A percentile compares a stretch with the other conserved stretches of the same genome.
Conservation (phyloP, 2,797 vertebrate genomes). For the Chelmon rostratus region DNA sequence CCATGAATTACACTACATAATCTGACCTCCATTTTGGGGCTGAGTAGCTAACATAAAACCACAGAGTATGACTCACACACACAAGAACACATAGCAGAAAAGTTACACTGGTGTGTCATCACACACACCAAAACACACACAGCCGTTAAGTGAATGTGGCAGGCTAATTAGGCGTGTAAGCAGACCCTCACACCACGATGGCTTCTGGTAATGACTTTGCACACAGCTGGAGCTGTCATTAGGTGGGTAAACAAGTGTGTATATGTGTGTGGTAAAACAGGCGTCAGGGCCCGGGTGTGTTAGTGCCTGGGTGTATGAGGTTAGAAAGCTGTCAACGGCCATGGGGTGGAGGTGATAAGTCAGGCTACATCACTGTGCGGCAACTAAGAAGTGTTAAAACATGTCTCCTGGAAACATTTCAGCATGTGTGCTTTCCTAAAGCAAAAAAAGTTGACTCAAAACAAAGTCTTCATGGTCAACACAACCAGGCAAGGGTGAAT, state of each 20-base stretch:
- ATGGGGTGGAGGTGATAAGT: not conserved
- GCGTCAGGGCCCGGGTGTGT: not conserved
- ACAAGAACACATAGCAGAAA: not conserved
- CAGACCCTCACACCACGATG: conserved; percentile 43
- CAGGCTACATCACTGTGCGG: not conserved
- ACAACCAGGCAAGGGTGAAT: too few relatives aligned
- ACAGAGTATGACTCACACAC: not conserved
- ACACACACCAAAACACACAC: conserved; percentile 28
- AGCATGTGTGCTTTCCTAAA: not conserved
- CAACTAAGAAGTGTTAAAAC: not conserved
- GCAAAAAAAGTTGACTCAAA: not conserved
- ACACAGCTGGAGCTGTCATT: conserved; percentile 63
- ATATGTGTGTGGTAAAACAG: not conserved
- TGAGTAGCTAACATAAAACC: not conserved
- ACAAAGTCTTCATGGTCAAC: not conserved
- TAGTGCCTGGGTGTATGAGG: not conserved
- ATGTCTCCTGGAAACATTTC: not conserved
- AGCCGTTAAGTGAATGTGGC: conserved; percentile 38
- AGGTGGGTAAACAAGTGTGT: conserved; percentile 44
- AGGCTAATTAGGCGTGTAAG: conserved; percentile 61
- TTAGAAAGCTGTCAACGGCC: conserved; percentile 7
- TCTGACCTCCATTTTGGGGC: not conserved
- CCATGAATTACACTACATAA: not conserved
- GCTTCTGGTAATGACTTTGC: conserved; percentile 62
- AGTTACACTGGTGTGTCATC: conserved; percentile 9